Percentiles rank a stretch among this genome's conserved stretches.
These are phyloP conservation scores for Vanessa tameamea DNA, from an alignment of 1,140 invertebrate species.

Conservation along the genomic window DNA sequence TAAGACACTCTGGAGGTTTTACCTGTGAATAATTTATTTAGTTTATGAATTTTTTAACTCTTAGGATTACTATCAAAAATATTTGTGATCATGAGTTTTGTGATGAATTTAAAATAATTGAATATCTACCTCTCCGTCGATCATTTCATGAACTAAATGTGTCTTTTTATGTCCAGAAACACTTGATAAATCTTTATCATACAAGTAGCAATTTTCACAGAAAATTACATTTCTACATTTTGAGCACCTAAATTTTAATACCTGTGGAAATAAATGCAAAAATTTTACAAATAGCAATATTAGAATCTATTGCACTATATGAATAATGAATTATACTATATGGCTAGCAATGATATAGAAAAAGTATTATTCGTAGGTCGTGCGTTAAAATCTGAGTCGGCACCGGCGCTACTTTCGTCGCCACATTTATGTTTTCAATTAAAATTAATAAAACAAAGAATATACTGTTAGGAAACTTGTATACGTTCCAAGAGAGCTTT, in stretches of 20 bases:
- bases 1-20: conserved; percentile 62
- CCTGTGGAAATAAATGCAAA: conserved; percentile 52
- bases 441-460: no score
- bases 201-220: conserved; percentile 78
- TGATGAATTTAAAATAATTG: neutral
- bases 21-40: conserved; percentile 47
- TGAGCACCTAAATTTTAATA: conserved; percentile 76
- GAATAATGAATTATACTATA: neutral
- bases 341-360: no score
- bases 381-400: no score
- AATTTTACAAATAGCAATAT: neutral
- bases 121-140: conserved; percentile 64
- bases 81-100: neutral
- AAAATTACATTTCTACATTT: conserved; percentile 70
- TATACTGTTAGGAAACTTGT: no score
- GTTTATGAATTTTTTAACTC: neutral
- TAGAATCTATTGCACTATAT: no score
- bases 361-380: no score
- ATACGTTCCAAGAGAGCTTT: no score
- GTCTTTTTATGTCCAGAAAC: conserved; percentile 74
- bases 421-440: no score
- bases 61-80: no score
- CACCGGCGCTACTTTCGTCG: no score
- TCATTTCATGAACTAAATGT: conserved; percentile 73
- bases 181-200: conserved; percentile 61